Conservation (phyloP, 2,888 invertebrate genomes). For the Chymomyza fuscimana region DNA sequence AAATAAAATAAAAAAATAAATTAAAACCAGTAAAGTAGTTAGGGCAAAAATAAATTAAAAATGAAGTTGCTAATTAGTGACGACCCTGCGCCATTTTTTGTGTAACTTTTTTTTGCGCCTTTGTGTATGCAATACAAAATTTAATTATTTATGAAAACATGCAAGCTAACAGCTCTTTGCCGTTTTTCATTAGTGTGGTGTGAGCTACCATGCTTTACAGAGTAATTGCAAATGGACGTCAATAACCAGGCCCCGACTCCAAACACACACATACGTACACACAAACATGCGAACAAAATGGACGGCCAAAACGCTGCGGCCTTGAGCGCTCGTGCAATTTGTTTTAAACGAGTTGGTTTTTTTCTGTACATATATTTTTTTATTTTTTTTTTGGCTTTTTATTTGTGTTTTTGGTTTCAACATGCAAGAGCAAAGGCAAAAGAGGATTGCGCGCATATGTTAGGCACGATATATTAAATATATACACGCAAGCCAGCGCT, state of each 20-base stretch:
- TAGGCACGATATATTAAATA: conserved; percentile 58
- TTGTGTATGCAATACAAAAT: conserved; percentile 39
- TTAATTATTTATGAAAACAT: conserved; percentile 72
- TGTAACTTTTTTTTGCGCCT: not conserved
- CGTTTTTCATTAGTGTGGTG: conserved; percentile 64
- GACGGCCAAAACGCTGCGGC: conserved; percentile 39
- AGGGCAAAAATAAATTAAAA: conserved; percentile 30
- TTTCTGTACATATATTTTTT: not conserved
- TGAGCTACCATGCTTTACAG: conserved; percentile 54
- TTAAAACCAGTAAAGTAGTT: not conserved
- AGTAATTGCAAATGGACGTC: conserved; percentile 53
- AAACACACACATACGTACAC: not conserved
- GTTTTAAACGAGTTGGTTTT: conserved; percentile 51
- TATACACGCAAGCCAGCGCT: conserved; percentile 50
- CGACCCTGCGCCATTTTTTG: conserved; percentile 54
- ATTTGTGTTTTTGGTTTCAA: conserved; percentile 46
- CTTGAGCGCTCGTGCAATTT: conserved; percentile 66
- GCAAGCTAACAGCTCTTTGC: conserved; percentile 34
- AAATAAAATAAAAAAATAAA: not conserved
- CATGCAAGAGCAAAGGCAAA: conserved; percentile 53
- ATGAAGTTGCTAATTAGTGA: conserved; percentile 58
- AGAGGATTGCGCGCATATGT: conserved; percentile 40
- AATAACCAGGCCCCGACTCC: conserved; percentile 16
- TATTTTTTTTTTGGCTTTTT: conserved; percentile 14
- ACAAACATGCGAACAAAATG: not conserved